These are phyloP conservation scores for Prochilodus magdalenae DNA, from an alignment of 2,113 vertebrate genomes.

Conservation along the genomic window DNA sequence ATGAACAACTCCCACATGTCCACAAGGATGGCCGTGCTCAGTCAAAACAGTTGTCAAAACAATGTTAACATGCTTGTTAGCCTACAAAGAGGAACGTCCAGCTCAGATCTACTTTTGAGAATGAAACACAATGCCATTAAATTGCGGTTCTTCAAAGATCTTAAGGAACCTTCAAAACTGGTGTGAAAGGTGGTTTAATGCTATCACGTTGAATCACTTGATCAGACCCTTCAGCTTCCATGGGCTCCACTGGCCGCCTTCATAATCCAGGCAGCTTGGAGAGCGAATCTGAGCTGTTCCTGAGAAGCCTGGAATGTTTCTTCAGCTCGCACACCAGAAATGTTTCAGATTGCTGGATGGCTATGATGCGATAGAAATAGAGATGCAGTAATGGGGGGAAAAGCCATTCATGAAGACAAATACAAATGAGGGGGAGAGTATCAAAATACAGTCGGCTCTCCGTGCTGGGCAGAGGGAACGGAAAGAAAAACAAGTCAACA, in stretches of 20 bases:
- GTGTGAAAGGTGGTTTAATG: no score
- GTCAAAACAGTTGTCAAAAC: no score
- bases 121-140: no score
- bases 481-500: constrained; percentile 85
- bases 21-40: no score
- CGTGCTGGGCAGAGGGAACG: constrained; percentile 77
- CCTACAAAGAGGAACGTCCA: no score
- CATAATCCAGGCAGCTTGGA: background rate
- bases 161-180: no score
- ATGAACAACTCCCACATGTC: no score
- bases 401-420: constrained; percentile 17
- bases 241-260: background rate
- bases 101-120: no score
- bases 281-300: background rate
- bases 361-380: constrained; percentile 15
- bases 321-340: background rate
- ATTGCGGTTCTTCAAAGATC: no score
- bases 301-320: background rate
- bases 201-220: no score
- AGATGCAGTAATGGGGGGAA: background rate
- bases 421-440: constrained; percentile 56
- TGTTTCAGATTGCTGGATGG: constrained; percentile 2
- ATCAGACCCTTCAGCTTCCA: no score
- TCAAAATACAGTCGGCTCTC: constrained; percentile 43
- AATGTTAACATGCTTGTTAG: no score